Evolutionary conservation across 2,888 invertebrate species (phyloP).

Genomic region (Drosophila borealis): DNA sequence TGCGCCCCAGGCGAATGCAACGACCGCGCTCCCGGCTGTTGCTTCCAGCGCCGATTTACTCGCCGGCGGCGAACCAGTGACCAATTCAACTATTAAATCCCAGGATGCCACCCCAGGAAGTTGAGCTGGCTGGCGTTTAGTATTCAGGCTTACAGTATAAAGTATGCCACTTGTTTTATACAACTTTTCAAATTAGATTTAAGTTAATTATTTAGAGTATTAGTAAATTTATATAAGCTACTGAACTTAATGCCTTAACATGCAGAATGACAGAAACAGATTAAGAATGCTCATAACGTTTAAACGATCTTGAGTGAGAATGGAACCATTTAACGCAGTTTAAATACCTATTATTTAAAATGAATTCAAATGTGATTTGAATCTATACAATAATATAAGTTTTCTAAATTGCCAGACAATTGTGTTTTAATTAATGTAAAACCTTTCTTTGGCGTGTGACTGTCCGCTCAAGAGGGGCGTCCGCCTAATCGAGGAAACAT

Average conservation of each 20-base stretch:
- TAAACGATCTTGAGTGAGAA: slow-evolving; percentile 48
- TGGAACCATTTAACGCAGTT: slow-evolving; percentile 48
- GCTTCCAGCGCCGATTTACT: slow-evolving; percentile 66
- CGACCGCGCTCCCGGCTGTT: slow-evolving; percentile 30
- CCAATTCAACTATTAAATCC: slow-evolving; percentile 61
- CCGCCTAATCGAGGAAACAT: too few relatives aligned
- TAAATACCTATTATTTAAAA: slow-evolving; percentile 51
- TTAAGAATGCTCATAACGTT: slow-evolving; percentile 69
- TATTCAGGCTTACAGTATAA: slow-evolving; percentile 25
- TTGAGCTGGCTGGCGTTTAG: slow-evolving; percentile 41
- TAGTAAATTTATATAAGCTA: slow-evolving; percentile 60
- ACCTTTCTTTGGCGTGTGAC: not conserved
- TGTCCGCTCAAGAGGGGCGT: too few relatives aligned
- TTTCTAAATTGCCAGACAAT: slow-evolving; percentile 51
- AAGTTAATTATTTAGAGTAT: slow-evolving; percentile 44
- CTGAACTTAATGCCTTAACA: slow-evolving; percentile 43
- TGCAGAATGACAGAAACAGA: slow-evolving; percentile 34
- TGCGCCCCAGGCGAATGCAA: slow-evolving; percentile 28
- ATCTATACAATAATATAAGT: slow-evolving; percentile 64
- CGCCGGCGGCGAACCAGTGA: slow-evolving; percentile 48
- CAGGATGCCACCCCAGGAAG: slow-evolving; percentile 60
- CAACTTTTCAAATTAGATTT: slow-evolving; percentile 26
- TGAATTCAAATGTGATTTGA: slow-evolving; percentile 69
- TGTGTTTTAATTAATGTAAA: slow-evolving; percentile 21
- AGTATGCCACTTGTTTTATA: slow-evolving; percentile 25